phyloP scores from a whole-genome alignment of 2,888 invertebrate species.

The Troilus luridus region DNA sequence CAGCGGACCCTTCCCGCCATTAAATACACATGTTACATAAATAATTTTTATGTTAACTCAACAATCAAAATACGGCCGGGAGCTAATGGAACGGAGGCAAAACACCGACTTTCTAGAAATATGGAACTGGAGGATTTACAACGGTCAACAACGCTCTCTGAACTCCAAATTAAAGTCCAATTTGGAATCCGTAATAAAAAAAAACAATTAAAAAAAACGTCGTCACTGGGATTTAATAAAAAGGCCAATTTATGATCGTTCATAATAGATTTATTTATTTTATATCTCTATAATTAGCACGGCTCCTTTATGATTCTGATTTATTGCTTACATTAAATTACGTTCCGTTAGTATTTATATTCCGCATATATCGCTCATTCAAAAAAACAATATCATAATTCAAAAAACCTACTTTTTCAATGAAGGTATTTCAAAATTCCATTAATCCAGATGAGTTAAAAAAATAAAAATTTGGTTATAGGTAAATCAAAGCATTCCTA shows the following conservation, averaged over 20 bases:
- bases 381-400: not conserved
- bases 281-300: not conserved
- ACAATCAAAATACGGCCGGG: not conserved
- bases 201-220: not conserved
- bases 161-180: not conserved
- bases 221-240: not conserved
- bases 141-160: not conserved
- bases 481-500: too few relatives aligned
- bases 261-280: not conserved
- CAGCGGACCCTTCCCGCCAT: not conserved
- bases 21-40: slow-evolving; percentile 6
- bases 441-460: too few relatives aligned
- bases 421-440: too few relatives aligned
- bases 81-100: not conserved
- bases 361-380: not conserved
- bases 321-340: not conserved
- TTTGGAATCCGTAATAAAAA: not conserved
- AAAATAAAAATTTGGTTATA: too few relatives aligned
- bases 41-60: not conserved
- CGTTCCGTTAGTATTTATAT: not conserved
- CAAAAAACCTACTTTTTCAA: too few relatives aligned
- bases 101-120: not conserved
- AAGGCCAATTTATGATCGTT: not conserved
- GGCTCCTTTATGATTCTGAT: not conserved
- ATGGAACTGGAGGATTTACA: not conserved